Percentiles rank a stretch among this genome's conserved stretches.
Evolutionary conservation across 2,888 invertebrate species (phyloP).

Genomic region (Philereme vetulata): DNA sequence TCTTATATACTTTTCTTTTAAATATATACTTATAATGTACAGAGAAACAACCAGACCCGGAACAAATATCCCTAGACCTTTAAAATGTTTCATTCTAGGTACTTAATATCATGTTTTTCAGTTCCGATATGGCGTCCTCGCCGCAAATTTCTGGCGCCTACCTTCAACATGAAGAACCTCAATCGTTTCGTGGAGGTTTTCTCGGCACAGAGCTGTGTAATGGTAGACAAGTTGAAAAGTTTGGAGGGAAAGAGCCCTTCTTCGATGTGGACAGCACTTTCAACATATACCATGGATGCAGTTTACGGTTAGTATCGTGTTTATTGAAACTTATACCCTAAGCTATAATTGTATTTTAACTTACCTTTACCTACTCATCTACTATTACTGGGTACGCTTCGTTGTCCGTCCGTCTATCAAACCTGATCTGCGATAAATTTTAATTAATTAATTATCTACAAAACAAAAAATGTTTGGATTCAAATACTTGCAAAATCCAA

Average conservation of each 20-base stretch:
- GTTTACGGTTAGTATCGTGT: slow-evolving; percentile 48
- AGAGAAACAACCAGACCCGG: no score
- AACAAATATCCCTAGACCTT: no score
- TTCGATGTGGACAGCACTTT: slow-evolving; percentile 51
- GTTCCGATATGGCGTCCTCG: slow-evolving; percentile 58
- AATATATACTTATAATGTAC: no score
- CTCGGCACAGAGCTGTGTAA: slow-evolving; percentile 42
- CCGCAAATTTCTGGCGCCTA: slow-evolving; percentile 54
- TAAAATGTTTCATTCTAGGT: no score
- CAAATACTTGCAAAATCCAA: no score
- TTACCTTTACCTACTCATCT: neutral
- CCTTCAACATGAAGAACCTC: slow-evolving; percentile 50
- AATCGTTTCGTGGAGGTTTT: slow-evolving; percentile 48
- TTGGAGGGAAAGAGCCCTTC: slow-evolving; percentile 40
- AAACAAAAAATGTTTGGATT: no score
- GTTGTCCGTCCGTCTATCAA: no score
- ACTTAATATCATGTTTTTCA: slow-evolving; percentile 24
- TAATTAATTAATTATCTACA: no score
- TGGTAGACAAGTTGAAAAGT: slow-evolving; percentile 39
- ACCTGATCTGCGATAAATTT: no score
- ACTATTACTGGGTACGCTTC: no score
- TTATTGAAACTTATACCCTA: neutral
- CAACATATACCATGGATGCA: slow-evolving; percentile 51
- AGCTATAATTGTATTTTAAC: neutral
- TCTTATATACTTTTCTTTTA: no score